phyloP scores from a whole-genome alignment of 2,113 vertebrate genomes.

The Caretta caretta region DNA sequence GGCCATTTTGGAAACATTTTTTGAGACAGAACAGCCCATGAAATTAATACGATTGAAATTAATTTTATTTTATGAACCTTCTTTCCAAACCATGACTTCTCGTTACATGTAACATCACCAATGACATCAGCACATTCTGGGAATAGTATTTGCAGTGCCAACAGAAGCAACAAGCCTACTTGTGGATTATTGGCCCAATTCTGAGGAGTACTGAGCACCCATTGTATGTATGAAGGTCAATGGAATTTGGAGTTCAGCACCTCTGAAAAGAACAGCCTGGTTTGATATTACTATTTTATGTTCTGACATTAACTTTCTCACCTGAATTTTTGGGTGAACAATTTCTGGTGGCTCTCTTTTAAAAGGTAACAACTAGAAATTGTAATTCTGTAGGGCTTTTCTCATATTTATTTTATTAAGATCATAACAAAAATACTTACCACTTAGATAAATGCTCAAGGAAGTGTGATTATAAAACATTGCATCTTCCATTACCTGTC shows the following conservation, averaged over 20 bases:
- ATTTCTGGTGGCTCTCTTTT: not conserved
- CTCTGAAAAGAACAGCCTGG: not conserved
- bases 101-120: not conserved
- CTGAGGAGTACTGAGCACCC: not conserved
- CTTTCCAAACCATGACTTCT: not conserved
- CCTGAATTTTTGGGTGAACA: not conserved
- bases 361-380: not conserved
- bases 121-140: not conserved
- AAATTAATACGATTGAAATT: not conserved
- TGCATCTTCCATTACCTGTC: not conserved
- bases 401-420: conserved; percentile 7
- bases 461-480: not conserved
- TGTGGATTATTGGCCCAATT: not conserved
- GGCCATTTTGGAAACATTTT: not conserved
- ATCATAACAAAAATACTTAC: not conserved
- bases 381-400: not conserved
- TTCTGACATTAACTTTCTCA: not conserved
- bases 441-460: not conserved
- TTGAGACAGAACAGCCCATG: not conserved
- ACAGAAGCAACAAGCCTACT: not conserved
- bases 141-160: not conserved
- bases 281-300: not conserved
- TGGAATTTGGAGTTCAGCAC: not conserved
- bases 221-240: not conserved
- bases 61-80: not conserved